These are phyloP conservation scores for Nymphicus hollandicus DNA, from an alignment of 2,113 vertebrate species.

Conservation along the genomic window DNA sequence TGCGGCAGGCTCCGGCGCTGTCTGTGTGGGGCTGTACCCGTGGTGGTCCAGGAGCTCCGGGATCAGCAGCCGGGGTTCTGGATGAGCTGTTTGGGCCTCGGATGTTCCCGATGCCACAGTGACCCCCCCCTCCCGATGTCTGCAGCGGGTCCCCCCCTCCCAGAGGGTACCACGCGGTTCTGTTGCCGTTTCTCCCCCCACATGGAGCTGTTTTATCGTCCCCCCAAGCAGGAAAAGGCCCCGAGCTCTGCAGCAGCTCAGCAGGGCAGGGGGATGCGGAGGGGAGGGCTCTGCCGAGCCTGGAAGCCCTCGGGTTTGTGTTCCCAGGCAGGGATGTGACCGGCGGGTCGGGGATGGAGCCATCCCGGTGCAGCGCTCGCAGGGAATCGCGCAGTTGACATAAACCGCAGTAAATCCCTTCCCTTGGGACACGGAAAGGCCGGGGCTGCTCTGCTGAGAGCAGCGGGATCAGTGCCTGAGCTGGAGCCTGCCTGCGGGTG, in stretches of 20 bases:
- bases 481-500: neutral
- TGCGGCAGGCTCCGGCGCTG: rapidly evolving
- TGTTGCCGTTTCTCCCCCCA: rapidly evolving
- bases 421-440: neutral
- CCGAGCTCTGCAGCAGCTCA: neutral
- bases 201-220: neutral
- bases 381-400: neutral
- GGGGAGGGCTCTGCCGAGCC: neutral
- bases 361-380: rapidly evolving
- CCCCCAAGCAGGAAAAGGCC: neutral
- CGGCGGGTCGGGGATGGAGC: neutral
- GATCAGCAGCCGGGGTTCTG: rapidly evolving
- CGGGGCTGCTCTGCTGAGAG: no score
- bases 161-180: neutral
- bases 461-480: no score
- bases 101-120: neutral
- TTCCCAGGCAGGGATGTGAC: neutral
- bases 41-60: neutral
- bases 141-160: neutral
- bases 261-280: neutral
- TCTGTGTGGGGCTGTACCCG: rapidly evolving
- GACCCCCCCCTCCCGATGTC: rapidly evolving
- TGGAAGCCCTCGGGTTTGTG: neutral
- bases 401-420: neutral
- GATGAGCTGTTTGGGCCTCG: rapidly evolving